Percentiles rank a stretch among this genome's conserved stretches.
Conservation (phyloP, 2,888 invertebrate genomes). For the Andrena flavipes region DNA sequence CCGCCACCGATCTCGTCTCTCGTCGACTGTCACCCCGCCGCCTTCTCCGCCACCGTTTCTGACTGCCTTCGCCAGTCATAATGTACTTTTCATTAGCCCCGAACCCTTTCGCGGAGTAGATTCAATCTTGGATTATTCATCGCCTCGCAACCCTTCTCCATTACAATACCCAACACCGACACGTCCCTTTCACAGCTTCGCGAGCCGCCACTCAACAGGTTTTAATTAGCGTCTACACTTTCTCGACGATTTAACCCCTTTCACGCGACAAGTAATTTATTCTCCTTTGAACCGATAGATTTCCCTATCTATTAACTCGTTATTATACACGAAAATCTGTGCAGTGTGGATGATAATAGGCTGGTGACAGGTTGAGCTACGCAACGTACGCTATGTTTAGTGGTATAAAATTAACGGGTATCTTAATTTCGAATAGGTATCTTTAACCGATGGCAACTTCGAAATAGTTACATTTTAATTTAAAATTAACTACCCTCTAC, state of each 20-base stretch:
- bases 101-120: constrained; percentile 76
- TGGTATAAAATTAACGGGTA: too few relatives aligned
- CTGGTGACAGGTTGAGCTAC: too few relatives aligned
- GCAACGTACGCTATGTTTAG: too few relatives aligned
- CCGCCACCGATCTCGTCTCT: constrained; percentile 66
- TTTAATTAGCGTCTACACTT: constrained; percentile 76
- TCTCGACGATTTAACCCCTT: constrained; percentile 32
- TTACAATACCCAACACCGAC: constrained; percentile 66
- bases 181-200: constrained; percentile 63
- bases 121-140: constrained; percentile 82
- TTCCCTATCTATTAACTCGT: not conserved
- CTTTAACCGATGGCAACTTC: too few relatives aligned
- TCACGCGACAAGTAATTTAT: constrained; percentile 16
- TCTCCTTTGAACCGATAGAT: not conserved
- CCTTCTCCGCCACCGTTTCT: constrained; percentile 42
- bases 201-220: constrained; percentile 79
- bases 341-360: too few relatives aligned
- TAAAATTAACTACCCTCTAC: too few relatives aligned
- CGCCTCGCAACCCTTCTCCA: constrained; percentile 79
- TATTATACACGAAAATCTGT: too few relatives aligned
- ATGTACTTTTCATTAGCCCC: constrained; percentile 84
- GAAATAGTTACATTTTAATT: too few relatives aligned
- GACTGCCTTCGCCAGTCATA: constrained; percentile 73
- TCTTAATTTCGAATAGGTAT: too few relatives aligned
- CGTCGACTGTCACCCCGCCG: constrained; percentile 62